These are phyloP conservation scores for Rhingia rostrata DNA, from an alignment of 2,888 invertebrate genomes.

Conservation along the genomic window DNA sequence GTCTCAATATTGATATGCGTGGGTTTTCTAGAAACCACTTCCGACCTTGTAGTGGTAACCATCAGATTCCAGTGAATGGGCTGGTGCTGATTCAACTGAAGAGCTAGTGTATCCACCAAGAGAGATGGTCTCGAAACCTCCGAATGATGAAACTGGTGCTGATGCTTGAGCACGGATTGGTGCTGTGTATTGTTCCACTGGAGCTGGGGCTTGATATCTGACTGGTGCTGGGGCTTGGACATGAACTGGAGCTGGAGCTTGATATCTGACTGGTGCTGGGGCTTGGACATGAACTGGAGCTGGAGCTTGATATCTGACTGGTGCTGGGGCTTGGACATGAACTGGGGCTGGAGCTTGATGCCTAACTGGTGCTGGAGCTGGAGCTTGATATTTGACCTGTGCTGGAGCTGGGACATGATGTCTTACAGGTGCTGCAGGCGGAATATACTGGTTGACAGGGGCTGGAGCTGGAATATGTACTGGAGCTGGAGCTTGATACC, in stretches of 20 bases:
- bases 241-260: conserved; percentile 2
- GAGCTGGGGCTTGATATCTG: neutral
- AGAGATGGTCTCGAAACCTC: neutral
- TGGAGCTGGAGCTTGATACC: conserved; percentile 18
- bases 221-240: conserved; percentile 20
- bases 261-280: conserved; percentile 6
- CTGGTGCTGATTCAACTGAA: conserved; percentile 44
- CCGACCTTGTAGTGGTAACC: conserved; percentile 65
- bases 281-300: conserved; percentile 20
- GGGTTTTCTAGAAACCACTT: conserved; percentile 45
- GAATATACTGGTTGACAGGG: conserved; percentile 51
- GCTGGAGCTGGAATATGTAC: conserved; percentile 2
- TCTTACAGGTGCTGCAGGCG: conserved; percentile 49
- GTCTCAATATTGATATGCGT: neutral
- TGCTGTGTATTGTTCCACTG: too few species aligned
- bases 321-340: conserved; percentile 20
- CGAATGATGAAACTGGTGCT: neutral
- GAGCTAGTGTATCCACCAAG: neutral
- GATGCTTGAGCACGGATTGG: too few species aligned
- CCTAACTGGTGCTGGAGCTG: too few species aligned
- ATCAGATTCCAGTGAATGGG: conserved; percentile 56
- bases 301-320: neutral
- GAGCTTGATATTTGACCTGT: conserved; percentile 10
- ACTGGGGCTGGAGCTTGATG: conserved; percentile 14
- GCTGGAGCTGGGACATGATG: too few species aligned